Percentiles rank a stretch among this genome's conserved stretches.
Evolutionary conservation across 2,797 vertebrate species (phyloP).

Genomic region (Melopsittacus undulatus): DNA sequence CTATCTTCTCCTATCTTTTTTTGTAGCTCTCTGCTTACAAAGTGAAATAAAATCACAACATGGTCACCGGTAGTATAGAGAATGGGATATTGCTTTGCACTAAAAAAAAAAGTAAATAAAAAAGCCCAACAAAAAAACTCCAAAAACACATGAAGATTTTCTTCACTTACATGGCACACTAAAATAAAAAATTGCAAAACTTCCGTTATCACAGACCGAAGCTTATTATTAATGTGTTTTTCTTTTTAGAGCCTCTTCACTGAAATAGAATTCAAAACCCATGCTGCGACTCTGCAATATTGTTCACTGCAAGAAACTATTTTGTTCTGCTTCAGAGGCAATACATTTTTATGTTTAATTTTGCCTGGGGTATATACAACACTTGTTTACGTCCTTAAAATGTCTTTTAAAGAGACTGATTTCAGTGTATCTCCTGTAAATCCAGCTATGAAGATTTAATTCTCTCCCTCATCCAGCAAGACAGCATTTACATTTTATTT

Average conservation of each 20-base stretch:
- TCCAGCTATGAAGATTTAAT: slow-evolving; percentile 63
- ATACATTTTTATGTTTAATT: slow-evolving; percentile 78
- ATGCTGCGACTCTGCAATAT: slow-evolving; percentile 71
- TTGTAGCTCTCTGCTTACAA: neutral
- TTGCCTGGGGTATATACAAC: slow-evolving; percentile 70
- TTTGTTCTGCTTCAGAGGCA: slow-evolving; percentile 73
- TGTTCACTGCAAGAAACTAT: slow-evolving; percentile 73
- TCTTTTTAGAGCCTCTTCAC: slow-evolving; percentile 31
- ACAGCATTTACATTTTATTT: slow-evolving; percentile 35
- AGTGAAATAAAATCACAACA: neutral
- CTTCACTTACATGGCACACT: neutral
- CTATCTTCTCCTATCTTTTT: neutral
- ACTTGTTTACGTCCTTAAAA: slow-evolving; percentile 77
- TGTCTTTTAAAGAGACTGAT: slow-evolving; percentile 77
- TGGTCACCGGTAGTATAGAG: neutral
- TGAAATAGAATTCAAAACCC: slow-evolving; percentile 73
- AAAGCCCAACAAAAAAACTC: neutral
- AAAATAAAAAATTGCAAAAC: slow-evolving; percentile 46
- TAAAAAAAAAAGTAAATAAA: neutral
- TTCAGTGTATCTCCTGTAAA: slow-evolving; percentile 71
- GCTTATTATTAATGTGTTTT: slow-evolving; percentile 73
- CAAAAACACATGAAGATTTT: neutral
- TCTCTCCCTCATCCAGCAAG: slow-evolving; percentile 49
- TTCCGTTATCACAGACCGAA: slow-evolving; percentile 56
- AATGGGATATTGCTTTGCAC: neutral